Conservation (phyloP, 2,113 vertebrate species). For the Pseudopodoces humilis region DNA sequence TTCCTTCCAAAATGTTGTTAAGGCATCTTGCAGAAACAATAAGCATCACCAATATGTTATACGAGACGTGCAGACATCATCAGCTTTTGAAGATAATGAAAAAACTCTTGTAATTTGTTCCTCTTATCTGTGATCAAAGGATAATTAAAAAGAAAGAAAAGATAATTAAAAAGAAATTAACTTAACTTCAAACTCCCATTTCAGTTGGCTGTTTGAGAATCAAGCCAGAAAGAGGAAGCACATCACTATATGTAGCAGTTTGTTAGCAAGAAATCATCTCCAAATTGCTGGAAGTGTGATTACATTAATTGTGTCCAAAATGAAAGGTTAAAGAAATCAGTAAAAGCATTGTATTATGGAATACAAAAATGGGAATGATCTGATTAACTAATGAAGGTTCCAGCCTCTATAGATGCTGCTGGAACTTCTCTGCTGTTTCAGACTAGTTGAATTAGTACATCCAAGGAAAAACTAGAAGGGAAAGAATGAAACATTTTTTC, state of each 20-base stretch:
- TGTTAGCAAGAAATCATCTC: constrained; percentile 54
- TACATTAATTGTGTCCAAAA: constrained; percentile 57
- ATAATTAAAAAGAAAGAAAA: constrained; percentile 73
- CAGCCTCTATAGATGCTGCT: not conserved
- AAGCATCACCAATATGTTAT: constrained; percentile 39
- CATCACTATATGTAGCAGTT: not conserved
- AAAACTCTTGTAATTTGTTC: constrained; percentile 65
- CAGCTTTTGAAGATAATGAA: constrained; percentile 62
- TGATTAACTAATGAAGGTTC: constrained; percentile 1
- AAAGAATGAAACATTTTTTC: not conserved
- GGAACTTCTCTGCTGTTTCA: not conserved
- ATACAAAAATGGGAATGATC: constrained; percentile 6
- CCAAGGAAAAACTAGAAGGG: not conserved
- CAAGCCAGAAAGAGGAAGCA: constrained; percentile 46
- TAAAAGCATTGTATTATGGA: not conserved
- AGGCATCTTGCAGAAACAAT: constrained; percentile 33
- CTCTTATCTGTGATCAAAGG: constrained; percentile 73
- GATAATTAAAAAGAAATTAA: constrained; percentile 75
- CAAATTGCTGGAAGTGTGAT: constrained; percentile 53
- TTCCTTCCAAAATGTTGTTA: constrained; percentile 19
- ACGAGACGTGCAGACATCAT: constrained; percentile 37
- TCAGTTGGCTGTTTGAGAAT: constrained; percentile 42
- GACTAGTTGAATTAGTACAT: not conserved
- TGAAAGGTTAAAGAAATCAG: constrained; percentile 54
- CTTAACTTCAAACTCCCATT: constrained; percentile 64